A percentile compares a stretch with the other conserved stretches of the same genome.
These are phyloP conservation scores for Tolypeutes matacus DNA, from an alignment of 2,797 vertebrate genomes.

Conservation along the genomic window DNA sequence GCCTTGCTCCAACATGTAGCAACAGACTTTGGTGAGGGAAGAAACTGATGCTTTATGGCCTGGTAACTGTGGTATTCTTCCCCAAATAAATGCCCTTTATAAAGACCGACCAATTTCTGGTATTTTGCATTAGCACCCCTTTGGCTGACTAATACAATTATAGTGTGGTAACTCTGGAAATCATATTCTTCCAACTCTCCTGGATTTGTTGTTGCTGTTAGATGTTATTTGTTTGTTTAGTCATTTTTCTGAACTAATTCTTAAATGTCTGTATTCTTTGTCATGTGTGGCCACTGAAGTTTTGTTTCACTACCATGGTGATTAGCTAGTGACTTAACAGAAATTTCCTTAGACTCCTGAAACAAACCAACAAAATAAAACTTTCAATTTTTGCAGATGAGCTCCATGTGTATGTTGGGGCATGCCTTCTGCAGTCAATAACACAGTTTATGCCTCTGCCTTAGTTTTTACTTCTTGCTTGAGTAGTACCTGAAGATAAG, in stretches of 20 bases:
- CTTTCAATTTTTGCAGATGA: neutral
- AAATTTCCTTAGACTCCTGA: no score
- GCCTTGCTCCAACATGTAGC: no score
- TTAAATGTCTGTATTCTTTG: conserved; percentile 14
- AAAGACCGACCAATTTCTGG: no score
- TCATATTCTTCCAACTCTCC: neutral
- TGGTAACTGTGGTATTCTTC: no score
- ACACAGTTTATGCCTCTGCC: neutral
- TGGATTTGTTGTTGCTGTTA: conserved; percentile 5
- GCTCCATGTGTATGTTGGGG: neutral
- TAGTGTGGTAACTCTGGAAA: neutral
- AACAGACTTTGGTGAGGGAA: no score
- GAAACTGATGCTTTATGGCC: no score
- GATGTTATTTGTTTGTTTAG: neutral
- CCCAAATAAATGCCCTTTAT: no score
- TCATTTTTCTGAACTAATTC: neutral
- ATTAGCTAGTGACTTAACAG: no score
- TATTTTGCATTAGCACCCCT: no score
- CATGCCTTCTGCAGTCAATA: neutral
- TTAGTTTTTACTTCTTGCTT: neutral
- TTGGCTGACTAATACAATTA: no score
- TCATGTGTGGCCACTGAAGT: no score
- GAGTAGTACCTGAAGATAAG: neutral
- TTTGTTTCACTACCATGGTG: no score
- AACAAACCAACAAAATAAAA: neutral